Percentiles rank a stretch among this genome's conserved stretches.
phyloP scores from a whole-genome alignment of 2,888 invertebrate species.

The Melinaea marsaeus region DNA sequence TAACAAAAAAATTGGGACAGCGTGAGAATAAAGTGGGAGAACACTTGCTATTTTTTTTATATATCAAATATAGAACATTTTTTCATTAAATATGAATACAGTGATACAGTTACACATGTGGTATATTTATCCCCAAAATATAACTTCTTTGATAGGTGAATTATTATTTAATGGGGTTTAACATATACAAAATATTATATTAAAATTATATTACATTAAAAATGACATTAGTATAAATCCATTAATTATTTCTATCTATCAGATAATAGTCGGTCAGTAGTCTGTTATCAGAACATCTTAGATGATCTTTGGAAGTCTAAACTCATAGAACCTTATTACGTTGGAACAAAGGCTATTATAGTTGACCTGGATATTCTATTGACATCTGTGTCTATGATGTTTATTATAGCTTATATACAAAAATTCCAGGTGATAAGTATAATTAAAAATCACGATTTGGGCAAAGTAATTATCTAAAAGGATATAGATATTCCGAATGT shows the following conservation, averaged over 20 bases:
- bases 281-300: conserved; percentile 69
- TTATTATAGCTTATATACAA: not conserved
- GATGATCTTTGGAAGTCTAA: conserved; percentile 42
- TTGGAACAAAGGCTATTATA: not conserved
- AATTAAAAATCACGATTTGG: too few relatives aligned
- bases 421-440: too few relatives aligned
- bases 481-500: too few relatives aligned
- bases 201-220: not conserved
- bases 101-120: too few relatives aligned
- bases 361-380: not conserved
- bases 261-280: conserved; percentile 69
- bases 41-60: conserved; percentile 28
- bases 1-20: conserved; percentile 57
- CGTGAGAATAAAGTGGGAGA: conserved; percentile 57
- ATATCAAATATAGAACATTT: not conserved
- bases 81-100: too few relatives aligned
- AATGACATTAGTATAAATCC: not conserved
- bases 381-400: not conserved
- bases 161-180: too few relatives aligned
- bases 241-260: conserved; percentile 37
- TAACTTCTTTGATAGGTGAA: too few relatives aligned
- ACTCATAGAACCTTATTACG: not conserved
- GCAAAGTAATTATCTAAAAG: too few relatives aligned
- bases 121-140: too few relatives aligned
- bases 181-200: too few relatives aligned